Evolutionary conservation across 2,888 invertebrate species (phyloP), one percentile per base, ranked within the genome.

Genomic region (Drosophila vallismaia): DNA sequence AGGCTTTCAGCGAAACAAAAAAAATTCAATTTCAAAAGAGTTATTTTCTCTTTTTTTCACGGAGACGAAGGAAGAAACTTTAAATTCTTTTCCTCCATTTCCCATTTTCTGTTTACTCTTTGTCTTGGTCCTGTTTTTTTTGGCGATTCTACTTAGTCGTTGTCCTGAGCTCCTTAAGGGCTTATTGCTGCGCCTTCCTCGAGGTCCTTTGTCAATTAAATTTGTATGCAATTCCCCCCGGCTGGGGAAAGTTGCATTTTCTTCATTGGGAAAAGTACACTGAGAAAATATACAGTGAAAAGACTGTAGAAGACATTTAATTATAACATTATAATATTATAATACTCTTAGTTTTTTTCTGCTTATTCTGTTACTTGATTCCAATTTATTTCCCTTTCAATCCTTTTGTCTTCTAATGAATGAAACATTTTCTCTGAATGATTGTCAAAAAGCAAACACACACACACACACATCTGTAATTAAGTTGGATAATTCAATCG

Each of bases 21-120:
- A 77, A 36, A 84, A 84, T 88, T 84, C 44, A 80, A 84, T 84
- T 83, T 77, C 55, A 81, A 73, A 83, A 84, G 88, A 88, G 87
- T 88, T 86, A 74, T 85, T 73, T 66, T 53, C 73, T 68, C 52
- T 45, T 45, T 54, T 12, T 19, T 19, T 19, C 19, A 19, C 1
- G 19, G 19, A 19, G 19, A 2, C 2, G 19, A 19, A 19, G 19
- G 19, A 19, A 19, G 19, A 19, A 19, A 36, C 19, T 50, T 50
- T 24, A 19, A 7, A 7, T n/a, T 19, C 33, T 24, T 50, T n/a
- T 31, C 2, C 9, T 48, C 2, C 4, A n/a, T 46, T 40, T 4
- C 8, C 29, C 12, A 46, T 59, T 44, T 36, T 12, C 24, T 48
- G 45, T 12, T 10, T 36, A 10, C 36, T 57, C n/a, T 24, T 31